phyloP scores from a whole-genome alignment of 2,888 invertebrate species.

The Malacosoma neustria region DNA sequence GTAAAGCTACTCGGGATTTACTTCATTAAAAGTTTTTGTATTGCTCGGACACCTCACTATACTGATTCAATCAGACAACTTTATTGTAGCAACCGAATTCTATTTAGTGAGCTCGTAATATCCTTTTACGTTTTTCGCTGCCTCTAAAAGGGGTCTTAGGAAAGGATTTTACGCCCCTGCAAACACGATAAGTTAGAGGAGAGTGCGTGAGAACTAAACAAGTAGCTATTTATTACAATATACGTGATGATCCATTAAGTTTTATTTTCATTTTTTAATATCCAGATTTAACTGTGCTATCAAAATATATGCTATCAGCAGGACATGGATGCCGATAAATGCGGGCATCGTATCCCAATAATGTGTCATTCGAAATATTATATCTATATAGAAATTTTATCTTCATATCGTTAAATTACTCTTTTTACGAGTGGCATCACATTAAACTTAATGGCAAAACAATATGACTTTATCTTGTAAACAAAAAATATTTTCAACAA shows the following conservation, averaged over 20 bases:
- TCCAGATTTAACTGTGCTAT: conserved; percentile 41
- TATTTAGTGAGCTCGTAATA: conserved; percentile 17
- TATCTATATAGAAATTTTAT: conserved; percentile 21
- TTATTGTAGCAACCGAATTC: conserved; percentile 8
- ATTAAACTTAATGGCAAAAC: conserved; percentile 2
- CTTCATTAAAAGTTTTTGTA: conserved; percentile 1
- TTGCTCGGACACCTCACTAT: background rate
- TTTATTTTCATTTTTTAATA: conserved; percentile 47
- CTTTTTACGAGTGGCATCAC: conserved; percentile 5
- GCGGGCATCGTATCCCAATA: conserved; percentile 10
- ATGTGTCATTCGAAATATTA: background rate
- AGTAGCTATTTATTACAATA: conserved; percentile 29
- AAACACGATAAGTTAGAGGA: conserved; percentile 34
- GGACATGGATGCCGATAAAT: conserved; percentile 34
- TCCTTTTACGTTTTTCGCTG: conserved; percentile 27
- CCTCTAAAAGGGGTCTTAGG: conserved; percentile 36
- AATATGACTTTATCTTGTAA: background rate
- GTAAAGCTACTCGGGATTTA: background rate
- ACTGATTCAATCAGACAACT: conserved; percentile 7
- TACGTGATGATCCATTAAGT: conserved; percentile 46
- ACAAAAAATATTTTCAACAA: too few relatives aligned
- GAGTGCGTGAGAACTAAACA: conserved; percentile 56
- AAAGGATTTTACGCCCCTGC: conserved; percentile 38
- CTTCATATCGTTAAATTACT: conserved; percentile 23
- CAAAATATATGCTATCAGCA: conserved; percentile 45